Evolutionary conservation across 2,888 invertebrate species (phyloP), one percentile per base, ranked within the genome.

Genomic region (Fabriciana adippe): DNA sequence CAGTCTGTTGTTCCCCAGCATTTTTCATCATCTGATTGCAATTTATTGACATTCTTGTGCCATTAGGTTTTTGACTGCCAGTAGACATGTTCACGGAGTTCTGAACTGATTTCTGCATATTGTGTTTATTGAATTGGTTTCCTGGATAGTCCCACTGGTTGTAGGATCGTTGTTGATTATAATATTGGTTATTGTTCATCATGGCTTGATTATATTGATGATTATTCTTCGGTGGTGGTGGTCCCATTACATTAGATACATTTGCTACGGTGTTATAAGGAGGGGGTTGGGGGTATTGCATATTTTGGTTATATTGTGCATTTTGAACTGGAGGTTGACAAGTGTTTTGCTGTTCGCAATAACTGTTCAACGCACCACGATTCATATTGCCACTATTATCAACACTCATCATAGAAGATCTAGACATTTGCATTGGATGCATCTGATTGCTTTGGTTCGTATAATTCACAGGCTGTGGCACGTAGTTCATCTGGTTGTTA

Each of bases 121-220:
- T 87, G 77, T 90, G 92, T 81, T 86, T 92, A 66, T 87, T 93
- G 78, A 86, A 93, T 76, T 87, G 90, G 75, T 84, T 89, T 15
- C 87, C 88, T 11, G 85, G 90, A 71, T 89, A 90, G 75, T 89
- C 91, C 90, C 88, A 90, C 57, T 91, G 90, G 70, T 88, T 91
- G 77, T 91, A 92, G 1, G 90, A 87, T 72, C 89, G 82, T 76
- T 92, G 90, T 66, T 87, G 87, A 73, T 88, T 93, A 73, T 88
- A 92, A 73, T 92, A 92, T 77, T 92, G 92, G 68, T 92, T 91
- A 75, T 88, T 91, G 72, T 91, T 92, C 85, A 90, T 86, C 90
- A 92, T 92, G 0, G 89, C 85, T 79, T 91, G 90, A 66, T 91
- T 91, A 74, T 90, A 92, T 60, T 91, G 91, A 56, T 92, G 92